Evolutionary conservation across 1,140 invertebrate genomes (phyloP).

Genomic region (Neotoxoptera formosana): DNA sequence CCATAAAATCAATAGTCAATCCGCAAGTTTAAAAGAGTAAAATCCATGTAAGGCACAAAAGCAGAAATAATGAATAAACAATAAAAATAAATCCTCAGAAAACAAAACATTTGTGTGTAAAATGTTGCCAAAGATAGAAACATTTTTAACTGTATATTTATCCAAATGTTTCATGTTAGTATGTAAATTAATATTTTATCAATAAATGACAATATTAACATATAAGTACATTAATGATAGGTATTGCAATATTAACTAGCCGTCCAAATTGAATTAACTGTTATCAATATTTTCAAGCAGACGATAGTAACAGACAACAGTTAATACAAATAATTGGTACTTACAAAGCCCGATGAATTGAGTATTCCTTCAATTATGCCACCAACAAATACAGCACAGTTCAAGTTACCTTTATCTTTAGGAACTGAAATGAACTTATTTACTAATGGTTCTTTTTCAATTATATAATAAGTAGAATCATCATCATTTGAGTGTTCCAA

Average conservation of each 20-base stretch:
- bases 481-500: slow-evolving; percentile 98
- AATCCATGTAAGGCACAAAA: neutral
- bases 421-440: slow-evolving; percentile 98
- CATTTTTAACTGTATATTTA: neutral
- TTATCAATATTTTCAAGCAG: neutral
- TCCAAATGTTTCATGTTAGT: neutral
- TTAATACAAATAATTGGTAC: slow-evolving; percentile 64
- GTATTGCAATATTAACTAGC: neutral
- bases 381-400: slow-evolving; percentile 98
- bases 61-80: no score
- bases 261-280: neutral
- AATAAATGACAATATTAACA: no score
- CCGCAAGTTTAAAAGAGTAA: neutral
- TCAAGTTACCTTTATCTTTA: slow-evolving; percentile 95
- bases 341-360: slow-evolving; percentile 94
- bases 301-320: neutral
- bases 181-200: neutral
- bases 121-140: no score
- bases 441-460: slow-evolving; percentile 96
- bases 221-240: neutral
- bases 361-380: slow-evolving; percentile 97
- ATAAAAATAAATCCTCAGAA: no score
- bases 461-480: slow-evolving; percentile 96
- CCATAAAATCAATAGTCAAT: no score
- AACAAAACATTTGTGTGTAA: neutral